These are phyloP conservation scores for Lineus longissimus DNA, from an alignment of 1,140 invertebrate genomes.

Conservation along the genomic window DNA sequence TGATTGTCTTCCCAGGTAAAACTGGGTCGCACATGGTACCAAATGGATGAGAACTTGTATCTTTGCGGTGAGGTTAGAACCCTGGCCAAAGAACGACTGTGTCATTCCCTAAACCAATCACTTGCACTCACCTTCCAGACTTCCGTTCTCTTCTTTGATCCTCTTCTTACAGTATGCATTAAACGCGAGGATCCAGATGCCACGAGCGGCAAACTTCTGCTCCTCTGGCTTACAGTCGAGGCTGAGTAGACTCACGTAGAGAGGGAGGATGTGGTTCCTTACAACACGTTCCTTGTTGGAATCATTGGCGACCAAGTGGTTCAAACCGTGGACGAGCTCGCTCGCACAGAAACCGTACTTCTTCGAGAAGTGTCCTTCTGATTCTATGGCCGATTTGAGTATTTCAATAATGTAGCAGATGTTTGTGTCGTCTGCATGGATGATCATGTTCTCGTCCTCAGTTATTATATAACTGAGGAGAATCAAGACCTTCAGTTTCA, in stretches of 20 bases:
- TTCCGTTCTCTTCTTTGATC: slow-evolving; percentile 30
- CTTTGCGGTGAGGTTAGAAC: too few species aligned
- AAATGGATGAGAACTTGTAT: too few species aligned
- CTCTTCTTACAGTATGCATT: slow-evolving; percentile 28
- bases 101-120: too few species aligned
- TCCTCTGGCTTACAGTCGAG: slow-evolving; percentile 22
- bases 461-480: neutral
- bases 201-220: slow-evolving; percentile 27
- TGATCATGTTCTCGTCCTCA: slow-evolving; percentile 19
- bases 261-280: slow-evolving; percentile 24
- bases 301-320: slow-evolving; percentile 41
- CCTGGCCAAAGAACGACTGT: too few species aligned
- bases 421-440: slow-evolving; percentile 20
- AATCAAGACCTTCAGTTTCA: neutral
- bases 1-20: too few species aligned
- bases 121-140: slow-evolving; percentile 31
- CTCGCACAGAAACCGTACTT: slow-evolving; percentile 37
- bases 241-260: slow-evolving; percentile 28
- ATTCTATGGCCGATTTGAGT: slow-evolving; percentile 26
- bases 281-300: slow-evolving; percentile 39
- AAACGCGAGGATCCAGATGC: slow-evolving; percentile 41
- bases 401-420: slow-evolving; percentile 19
- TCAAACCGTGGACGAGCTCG: slow-evolving; percentile 37
- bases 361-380: slow-evolving; percentile 29
- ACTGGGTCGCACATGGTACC: too few species aligned